Conservation (phyloP, 2,113 vertebrate genomes). For the Caracal caracal region DNA sequence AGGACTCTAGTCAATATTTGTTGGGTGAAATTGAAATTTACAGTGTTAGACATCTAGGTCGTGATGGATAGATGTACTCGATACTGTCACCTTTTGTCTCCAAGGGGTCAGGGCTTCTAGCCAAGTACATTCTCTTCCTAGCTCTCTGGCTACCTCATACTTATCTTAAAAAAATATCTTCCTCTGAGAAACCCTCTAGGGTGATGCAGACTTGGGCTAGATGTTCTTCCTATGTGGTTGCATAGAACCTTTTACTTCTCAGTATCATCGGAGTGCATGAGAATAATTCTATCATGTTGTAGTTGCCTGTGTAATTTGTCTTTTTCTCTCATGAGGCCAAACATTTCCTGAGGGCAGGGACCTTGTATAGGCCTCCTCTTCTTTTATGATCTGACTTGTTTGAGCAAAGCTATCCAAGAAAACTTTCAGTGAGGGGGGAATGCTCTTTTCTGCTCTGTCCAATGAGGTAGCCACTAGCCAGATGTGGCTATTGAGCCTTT, state of each 20-base stretch:
- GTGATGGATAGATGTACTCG: background rate
- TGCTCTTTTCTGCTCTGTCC: background rate
- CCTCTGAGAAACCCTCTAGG: background rate
- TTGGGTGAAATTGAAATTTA: background rate
- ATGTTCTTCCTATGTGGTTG: background rate
- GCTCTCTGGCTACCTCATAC: background rate
- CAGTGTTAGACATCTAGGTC: background rate
- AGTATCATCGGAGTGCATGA: background rate
- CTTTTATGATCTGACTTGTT: background rate
- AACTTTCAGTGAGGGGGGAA: background rate
- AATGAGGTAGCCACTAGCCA: background rate
- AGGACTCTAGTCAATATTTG: background rate
- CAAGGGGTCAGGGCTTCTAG: background rate
- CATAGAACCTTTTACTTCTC: background rate
- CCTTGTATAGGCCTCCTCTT: background rate
- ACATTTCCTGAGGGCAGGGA: background rate
- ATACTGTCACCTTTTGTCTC: background rate
- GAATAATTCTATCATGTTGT: background rate
- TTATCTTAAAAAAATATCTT: background rate
- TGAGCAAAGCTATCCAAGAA: background rate
- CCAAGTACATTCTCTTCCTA: background rate
- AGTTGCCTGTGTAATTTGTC: background rate
- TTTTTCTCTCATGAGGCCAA: background rate
- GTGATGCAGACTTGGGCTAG: background rate
- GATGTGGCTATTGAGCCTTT: background rate